Evolutionary conservation across 2,888 invertebrate species (phyloP).

Genomic region (Lycaena phlaeas): DNA sequence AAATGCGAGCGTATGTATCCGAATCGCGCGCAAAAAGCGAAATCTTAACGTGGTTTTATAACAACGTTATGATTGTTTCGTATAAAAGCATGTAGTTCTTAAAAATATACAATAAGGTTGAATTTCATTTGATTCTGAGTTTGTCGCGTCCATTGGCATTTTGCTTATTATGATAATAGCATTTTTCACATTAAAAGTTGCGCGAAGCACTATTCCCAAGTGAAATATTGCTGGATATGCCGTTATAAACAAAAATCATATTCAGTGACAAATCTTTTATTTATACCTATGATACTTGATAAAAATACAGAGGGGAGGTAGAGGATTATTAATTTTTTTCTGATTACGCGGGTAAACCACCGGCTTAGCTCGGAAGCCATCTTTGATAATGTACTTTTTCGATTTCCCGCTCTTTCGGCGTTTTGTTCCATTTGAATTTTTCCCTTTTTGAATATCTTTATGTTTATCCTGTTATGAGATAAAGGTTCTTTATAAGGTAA

Average conservation of each 20-base stretch:
- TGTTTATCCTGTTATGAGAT: slow-evolving; percentile 5
- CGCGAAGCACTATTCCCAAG: slow-evolving; percentile 26
- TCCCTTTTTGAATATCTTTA: background rate
- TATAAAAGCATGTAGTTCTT: slow-evolving; percentile 4
- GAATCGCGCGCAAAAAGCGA: slow-evolving; percentile 19
- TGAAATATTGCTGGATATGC: slow-evolving; percentile 24
- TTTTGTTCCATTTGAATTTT: background rate
- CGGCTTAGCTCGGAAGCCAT: slow-evolving; percentile 8
- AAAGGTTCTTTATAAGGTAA: slow-evolving; percentile 1
- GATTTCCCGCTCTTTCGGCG: background rate
- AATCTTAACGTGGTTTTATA: slow-evolving; percentile 12
- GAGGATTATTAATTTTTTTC: slow-evolving; percentile 10
- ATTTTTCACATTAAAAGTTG: slow-evolving; percentile 70
- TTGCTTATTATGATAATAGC: slow-evolving; percentile 55
- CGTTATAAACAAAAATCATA: slow-evolving; percentile 19
- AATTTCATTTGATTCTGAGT: slow-evolving; percentile 10
- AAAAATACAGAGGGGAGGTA: slow-evolving; percentile 9
- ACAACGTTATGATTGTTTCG: slow-evolving; percentile 12
- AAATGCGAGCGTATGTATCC: slow-evolving; percentile 21
- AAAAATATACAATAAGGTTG: slow-evolving; percentile 14
- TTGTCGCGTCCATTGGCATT: slow-evolving; percentile 9
- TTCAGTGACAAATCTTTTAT: slow-evolving; percentile 18
- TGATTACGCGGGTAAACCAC: slow-evolving; percentile 5
- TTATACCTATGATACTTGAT: slow-evolving; percentile 10
- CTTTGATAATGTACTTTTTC: slow-evolving; percentile 4